Base-by-base conservation (phyloP, 2,888 invertebrate genomes). In the Apodemia hepburni region DNA sequence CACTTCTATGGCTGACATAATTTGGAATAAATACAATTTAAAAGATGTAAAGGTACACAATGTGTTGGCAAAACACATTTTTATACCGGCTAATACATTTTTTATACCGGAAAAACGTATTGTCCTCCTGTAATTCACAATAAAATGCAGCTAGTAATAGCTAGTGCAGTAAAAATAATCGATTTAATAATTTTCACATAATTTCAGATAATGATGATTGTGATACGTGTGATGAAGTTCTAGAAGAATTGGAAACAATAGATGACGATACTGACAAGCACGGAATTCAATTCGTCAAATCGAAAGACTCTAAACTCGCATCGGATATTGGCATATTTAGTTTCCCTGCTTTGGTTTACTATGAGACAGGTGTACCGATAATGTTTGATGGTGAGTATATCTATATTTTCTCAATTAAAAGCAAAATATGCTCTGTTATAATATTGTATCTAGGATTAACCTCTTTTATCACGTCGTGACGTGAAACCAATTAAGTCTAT, bases 271-370 rank as follows among this genome's bases (percentile, higher is more conserved):
- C 98, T 7, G 98, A 98, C 76, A 95, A 97, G 78, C 96, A 97
- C 75, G 97, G 97, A 61, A 98, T 98, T 75, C 97, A 98, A 84
- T 98, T 98, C 84, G 97, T 98, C 47, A 98, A 98, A 80, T 97
- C 97, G 3, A 97, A 96, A 79, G 98, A 98, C 83, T 94, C 96
- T 0, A 97, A 97, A 80, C 85, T 97, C 68, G 98, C 98, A 2
- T 95, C 97, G 59, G 97, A 98, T 86, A 96, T 98, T 76, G 97
- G 98, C 70, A 97, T 98, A 79, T 97, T 97, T 87, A 96, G 97
- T 77, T 97, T 98, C 80, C 98, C 98, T 68, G 97, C 97, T 66
- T 92, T 98, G 73, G 97, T 98, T 61, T 98, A 97, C 85, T 98
- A 98, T 80, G 97, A 98, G 90, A 97, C 97, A 65, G 97, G 97